Percentiles rank a stretch among this genome's conserved stretches.
Conservation (phyloP, 2,113 vertebrate species). For the Cricetomys ansorgei region DNA sequence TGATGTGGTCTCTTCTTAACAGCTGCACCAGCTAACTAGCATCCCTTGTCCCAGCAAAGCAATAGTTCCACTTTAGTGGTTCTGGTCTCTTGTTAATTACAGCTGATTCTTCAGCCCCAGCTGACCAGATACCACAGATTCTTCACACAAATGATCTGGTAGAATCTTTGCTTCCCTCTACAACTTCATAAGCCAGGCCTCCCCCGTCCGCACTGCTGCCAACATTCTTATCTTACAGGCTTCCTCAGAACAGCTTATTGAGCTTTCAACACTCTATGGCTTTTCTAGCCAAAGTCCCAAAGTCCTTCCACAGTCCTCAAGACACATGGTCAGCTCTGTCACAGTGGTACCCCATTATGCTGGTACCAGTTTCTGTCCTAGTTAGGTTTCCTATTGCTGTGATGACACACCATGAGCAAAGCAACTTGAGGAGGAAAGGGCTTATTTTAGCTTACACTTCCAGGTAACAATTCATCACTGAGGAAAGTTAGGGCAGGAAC, state of each 20-base stretch:
- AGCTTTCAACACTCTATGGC: neutral
- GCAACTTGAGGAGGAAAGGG: no score
- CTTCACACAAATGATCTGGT: neutral
- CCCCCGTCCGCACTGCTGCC: neutral
- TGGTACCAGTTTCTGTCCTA: neutral
- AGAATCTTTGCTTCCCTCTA: neutral
- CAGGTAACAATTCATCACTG: no score
- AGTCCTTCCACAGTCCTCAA: neutral
- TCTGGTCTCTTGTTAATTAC: neutral
- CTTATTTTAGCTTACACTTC: no score
- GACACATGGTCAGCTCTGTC: neutral
- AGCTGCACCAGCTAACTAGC: neutral
- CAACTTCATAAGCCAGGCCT: neutral
- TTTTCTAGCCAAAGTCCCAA: neutral
- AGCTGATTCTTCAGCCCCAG: neutral
- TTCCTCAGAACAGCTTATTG: neutral
- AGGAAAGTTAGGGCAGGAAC: no score
- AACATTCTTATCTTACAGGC: neutral
- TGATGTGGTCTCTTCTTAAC: neutral
- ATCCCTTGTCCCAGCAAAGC: neutral
- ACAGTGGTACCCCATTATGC: neutral
- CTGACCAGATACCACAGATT: neutral
- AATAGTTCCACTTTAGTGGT: neutral
- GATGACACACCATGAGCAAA: neutral
- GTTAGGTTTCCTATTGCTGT: neutral